Percentiles rank a stretch among this genome's conserved stretches.
phyloP scores from a whole-genome alignment of 2,888 invertebrate species.

The Cryptocheilus praepositus region DNA sequence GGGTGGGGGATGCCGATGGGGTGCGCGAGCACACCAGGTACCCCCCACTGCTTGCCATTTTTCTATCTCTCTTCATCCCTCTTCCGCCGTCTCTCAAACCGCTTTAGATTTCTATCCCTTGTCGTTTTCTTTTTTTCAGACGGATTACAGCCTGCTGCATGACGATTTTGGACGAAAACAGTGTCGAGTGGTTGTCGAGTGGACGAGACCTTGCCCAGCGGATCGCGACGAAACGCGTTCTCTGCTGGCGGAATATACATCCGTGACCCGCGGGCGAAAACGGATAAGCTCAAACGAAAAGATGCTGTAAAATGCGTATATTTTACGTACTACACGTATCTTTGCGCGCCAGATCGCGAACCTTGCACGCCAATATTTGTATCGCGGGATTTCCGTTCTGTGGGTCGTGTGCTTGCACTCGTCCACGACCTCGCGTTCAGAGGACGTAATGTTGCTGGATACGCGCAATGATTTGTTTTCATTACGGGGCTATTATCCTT shows the following conservation, averaged over 20 bases:
- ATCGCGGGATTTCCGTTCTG: neutral
- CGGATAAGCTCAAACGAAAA: slow-evolving; percentile 19
- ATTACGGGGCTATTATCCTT: too few relatives aligned
- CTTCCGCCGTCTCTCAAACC: slow-evolving; percentile 29
- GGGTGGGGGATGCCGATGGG: slow-evolving; percentile 34
- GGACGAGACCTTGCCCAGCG: neutral
- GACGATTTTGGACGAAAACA: slow-evolving; percentile 53
- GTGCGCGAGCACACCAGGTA: slow-evolving; percentile 52
- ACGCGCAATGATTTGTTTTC: too few relatives aligned
- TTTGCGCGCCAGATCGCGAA: neutral
- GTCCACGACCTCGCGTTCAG: neutral
- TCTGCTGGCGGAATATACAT: neutral
- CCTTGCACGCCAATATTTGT: too few relatives aligned
- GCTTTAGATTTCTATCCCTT: slow-evolving; percentile 1
- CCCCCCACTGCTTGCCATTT: slow-evolving; percentile 31
- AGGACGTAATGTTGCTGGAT: neutral
- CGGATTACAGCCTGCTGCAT: slow-evolving; percentile 43
- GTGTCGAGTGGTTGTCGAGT: slow-evolving; percentile 30
- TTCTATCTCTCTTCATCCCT: slow-evolving; percentile 36
- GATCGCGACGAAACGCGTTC: neutral
- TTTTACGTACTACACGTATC: neutral
- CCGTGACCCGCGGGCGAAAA: slow-evolving; percentile 11
- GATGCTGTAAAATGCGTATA: neutral
- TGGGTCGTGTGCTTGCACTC: neutral
- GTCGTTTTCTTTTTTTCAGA: slow-evolving; percentile 4